These are phyloP conservation scores for Rafetus swinhoei DNA, from an alignment of 2,113 vertebrate genomes.

Conservation along the genomic window DNA sequence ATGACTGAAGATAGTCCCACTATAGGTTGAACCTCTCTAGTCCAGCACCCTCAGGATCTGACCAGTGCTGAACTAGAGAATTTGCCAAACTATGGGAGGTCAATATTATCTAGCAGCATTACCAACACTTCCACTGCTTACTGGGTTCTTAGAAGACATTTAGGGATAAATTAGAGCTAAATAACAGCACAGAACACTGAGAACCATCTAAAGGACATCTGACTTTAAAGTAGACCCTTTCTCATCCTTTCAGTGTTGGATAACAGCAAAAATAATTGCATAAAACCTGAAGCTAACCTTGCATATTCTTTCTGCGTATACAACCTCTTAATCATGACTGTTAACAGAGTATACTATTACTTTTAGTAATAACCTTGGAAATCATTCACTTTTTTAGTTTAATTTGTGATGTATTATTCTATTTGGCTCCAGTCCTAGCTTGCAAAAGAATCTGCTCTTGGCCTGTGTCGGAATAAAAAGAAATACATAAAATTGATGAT, in stretches of 20 bases:
- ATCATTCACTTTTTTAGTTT: constrained; percentile 6
- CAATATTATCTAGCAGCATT: too few relatives aligned
- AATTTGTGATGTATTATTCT: neutral
- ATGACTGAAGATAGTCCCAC: accelerated
- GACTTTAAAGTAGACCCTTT: neutral
- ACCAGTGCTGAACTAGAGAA: too few relatives aligned
- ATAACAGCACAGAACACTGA: too few relatives aligned
- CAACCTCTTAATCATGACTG: neutral
- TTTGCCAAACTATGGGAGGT: too few relatives aligned
- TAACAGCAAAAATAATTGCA: neutral
- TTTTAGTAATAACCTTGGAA: neutral
- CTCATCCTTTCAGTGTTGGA: neutral
- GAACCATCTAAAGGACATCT: neutral
- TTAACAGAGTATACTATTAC: neutral
- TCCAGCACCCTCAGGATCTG: too few relatives aligned
- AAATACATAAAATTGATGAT: constrained; percentile 4
- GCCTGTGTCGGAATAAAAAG: neutral
- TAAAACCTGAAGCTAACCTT: neutral
- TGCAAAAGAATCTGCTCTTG: neutral
- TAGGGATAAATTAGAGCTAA: too few relatives aligned
- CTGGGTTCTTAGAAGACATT: too few relatives aligned
- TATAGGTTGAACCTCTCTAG: neutral
- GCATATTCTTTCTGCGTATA: neutral
- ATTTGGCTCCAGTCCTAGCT: constrained; percentile 5
- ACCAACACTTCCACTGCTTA: too few relatives aligned